Evolutionary conservation across 1,140 invertebrate species (phyloP).

Genomic region (Papilio polyxenes): DNA sequence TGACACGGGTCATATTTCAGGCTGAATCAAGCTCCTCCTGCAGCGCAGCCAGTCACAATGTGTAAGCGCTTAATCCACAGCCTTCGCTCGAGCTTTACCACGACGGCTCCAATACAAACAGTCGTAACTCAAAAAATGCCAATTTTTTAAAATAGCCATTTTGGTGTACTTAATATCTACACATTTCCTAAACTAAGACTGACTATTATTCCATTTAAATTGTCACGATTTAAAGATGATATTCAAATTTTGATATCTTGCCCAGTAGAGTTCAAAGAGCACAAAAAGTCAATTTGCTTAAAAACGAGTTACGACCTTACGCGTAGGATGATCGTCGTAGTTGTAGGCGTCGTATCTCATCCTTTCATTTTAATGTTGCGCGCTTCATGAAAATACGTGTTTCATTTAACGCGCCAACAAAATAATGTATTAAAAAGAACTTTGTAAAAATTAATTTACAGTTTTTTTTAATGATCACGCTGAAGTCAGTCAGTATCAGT

Average conservation of each 20-base stretch:
- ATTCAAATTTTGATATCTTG: neutral
- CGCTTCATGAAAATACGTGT: constrained; percentile 3
- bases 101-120: neutral
- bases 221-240: neutral
- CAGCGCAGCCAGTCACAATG: constrained; percentile 13
- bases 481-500: too few species aligned
- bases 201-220: neutral
- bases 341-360: neutral
- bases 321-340: neutral
- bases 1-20: constrained; percentile 24
- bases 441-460: neutral
- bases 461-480: too few species aligned
- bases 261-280: neutral
- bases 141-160: neutral
- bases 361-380: neutral
- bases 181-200: neutral
- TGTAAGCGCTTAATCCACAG: constrained; percentile 24
- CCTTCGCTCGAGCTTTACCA: neutral
- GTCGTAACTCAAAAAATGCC: neutral
- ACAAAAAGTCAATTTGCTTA: neutral
- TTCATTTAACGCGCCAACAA: neutral
- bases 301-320: neutral
- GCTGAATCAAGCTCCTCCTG: neutral
- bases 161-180: neutral
- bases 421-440: neutral